These are phyloP conservation scores for Antitype chi DNA, from an alignment of 2,888 invertebrate species.

Conservation along the genomic window DNA sequence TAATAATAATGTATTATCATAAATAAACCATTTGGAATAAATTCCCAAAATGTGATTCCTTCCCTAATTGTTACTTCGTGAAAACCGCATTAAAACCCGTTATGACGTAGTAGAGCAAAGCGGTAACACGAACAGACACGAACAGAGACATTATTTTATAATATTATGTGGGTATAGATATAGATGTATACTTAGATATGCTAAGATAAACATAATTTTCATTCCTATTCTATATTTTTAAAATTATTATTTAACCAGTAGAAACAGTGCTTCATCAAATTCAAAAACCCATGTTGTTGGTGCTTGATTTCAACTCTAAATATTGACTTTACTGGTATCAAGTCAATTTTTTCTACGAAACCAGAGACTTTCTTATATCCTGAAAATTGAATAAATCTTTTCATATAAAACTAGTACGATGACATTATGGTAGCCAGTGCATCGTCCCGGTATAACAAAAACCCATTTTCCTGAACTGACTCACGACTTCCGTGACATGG, in stretches of 20 bases:
- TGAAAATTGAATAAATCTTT: not conserved
- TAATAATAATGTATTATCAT: no score
- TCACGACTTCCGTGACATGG: constrained; percentile 39
- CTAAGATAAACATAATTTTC: not conserved
- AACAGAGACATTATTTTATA: not conserved
- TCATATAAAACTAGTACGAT: constrained; percentile 12
- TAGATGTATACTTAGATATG: no score
- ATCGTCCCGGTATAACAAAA: constrained; percentile 32
- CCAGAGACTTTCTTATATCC: not conserved
- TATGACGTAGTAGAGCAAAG: not conserved
- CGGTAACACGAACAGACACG: not conserved
- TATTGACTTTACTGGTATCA: no score
- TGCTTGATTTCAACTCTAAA: not conserved
- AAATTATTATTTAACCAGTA: not conserved
- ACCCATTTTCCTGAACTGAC: constrained; percentile 10
- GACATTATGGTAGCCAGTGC: constrained; percentile 25
- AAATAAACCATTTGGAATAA: no score
- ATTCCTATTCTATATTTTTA: not conserved
- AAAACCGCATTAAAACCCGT: not conserved
- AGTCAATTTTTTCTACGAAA: not conserved
- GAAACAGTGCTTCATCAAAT: not conserved
- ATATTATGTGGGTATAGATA: not conserved
- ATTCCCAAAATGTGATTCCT: no score
- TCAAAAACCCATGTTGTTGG: not conserved
- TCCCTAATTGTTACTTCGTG: no score